Percentiles rank a stretch among this genome's conserved stretches.
These are phyloP conservation scores for Folsomia candida DNA, from an alignment of 2,888 invertebrate genomes.

Conservation along the genomic window DNA sequence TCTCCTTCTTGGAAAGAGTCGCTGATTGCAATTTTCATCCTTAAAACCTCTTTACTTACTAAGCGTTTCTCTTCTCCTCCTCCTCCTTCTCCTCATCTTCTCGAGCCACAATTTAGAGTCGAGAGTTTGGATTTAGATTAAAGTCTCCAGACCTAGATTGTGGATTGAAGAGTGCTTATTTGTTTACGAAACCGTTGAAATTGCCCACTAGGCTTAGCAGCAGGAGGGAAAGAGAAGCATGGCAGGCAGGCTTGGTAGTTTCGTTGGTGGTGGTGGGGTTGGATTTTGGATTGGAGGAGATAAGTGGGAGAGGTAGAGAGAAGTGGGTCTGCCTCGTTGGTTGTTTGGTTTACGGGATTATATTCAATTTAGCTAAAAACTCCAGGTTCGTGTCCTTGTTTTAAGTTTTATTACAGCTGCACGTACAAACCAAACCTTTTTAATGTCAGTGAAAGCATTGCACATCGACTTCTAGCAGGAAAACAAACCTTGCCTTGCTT, in stretches of 20 bases:
- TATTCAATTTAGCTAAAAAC: slow-evolving; percentile 15
- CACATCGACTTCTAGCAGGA: neutral
- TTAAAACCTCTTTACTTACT: neutral
- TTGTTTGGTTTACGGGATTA: slow-evolving; percentile 12
- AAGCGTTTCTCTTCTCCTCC: neutral
- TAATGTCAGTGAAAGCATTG: neutral
- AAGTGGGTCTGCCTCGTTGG: neutral
- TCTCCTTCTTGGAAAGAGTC: neutral
- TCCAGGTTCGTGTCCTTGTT: slow-evolving; percentile 1
- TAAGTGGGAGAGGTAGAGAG: neutral
- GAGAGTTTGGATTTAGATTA: slow-evolving; percentile 7
- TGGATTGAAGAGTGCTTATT: slow-evolving; percentile 3
- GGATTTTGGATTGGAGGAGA: neutral
- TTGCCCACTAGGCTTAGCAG: slow-evolving; percentile 7
- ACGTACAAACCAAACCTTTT: neutral
- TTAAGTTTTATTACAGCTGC: slow-evolving; percentile 14
- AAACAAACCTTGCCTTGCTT: neutral
- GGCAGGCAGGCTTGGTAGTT: neutral
- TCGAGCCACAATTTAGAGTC: neutral
- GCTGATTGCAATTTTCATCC: neutral
- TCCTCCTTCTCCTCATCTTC: neutral
- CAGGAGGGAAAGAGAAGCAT: neutral
- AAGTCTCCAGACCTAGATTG: slow-evolving; percentile 3
- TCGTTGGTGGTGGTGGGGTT: neutral
- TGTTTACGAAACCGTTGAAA: slow-evolving; percentile 5